Evolutionary conservation across 2,888 invertebrate species (phyloP).

Genomic region (Anorthoa munda): DNA sequence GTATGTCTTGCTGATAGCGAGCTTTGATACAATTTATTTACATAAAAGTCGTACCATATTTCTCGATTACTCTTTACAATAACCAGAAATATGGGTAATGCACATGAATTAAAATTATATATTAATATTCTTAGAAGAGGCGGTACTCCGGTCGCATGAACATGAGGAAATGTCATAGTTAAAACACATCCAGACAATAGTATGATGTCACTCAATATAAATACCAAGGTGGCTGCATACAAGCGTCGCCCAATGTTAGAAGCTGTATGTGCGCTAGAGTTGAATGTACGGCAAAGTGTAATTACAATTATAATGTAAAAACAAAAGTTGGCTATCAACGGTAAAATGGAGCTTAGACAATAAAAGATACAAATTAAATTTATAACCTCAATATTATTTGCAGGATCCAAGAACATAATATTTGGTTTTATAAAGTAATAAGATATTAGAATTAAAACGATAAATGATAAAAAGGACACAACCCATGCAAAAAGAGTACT

Average conservation of each 20-base stretch:
- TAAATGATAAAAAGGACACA: background rate
- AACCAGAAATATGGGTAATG: background rate
- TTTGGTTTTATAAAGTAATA: background rate
- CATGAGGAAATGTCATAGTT: background rate
- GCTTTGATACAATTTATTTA: background rate
- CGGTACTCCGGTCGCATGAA: background rate
- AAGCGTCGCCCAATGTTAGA: background rate
- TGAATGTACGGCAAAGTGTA: conserved; percentile 9
- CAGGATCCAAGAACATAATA: conserved; percentile 2
- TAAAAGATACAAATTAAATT: background rate
- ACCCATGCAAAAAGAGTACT: background rate
- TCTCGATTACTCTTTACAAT: background rate
- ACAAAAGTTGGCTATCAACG: conserved; percentile 2
- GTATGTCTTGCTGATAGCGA: background rate
- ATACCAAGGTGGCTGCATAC: background rate
- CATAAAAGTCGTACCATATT: conserved; percentile 7
- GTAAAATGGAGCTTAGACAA: conserved; percentile 5
- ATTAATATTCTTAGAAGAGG: background rate
- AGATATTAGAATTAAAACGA: background rate
- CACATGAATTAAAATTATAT: background rate
- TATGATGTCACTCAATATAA: background rate
- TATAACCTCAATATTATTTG: background rate
- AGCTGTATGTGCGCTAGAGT: background rate
- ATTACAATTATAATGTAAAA: conserved; percentile 11
- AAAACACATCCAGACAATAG: conserved; percentile 1